Conservation (phyloP, 64 coral and sea anemone species). For the Montipora efflorescens region DNA sequence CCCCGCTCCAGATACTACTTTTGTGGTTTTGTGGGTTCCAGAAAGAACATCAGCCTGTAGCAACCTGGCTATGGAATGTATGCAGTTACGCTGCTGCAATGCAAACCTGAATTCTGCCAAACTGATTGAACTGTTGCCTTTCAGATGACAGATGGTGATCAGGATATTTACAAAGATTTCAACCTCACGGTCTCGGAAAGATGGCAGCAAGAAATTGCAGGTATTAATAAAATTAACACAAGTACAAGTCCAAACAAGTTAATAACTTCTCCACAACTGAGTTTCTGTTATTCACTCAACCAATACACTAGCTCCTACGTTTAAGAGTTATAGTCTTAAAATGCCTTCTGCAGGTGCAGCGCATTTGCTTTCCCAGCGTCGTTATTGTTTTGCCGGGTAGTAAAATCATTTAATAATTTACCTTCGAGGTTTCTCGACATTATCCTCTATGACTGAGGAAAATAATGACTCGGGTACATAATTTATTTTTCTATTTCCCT, state of each 20-base stretch:
- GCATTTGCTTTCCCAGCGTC: no score
- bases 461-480: no score
- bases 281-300: neutral
- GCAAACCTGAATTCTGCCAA: neutral
- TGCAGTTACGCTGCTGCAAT: neutral
- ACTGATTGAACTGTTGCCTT: neutral
- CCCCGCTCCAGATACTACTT: neutral
- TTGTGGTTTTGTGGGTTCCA: neutral
- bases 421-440: no score
- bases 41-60: no score
- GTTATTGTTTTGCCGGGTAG: no score
- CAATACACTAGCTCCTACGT: no score
- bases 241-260: neutral
- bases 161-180: conserved; percentile 98
- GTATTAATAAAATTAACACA: conserved; percentile 4
- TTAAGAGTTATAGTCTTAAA: no score
- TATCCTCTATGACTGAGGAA: no score
- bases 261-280: neutral
- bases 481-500: no score
- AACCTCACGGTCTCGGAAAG: conserved; percentile 93
- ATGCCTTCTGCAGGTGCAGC: no score
- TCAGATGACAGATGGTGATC: conserved; percentile 91
- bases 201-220: conserved; percentile 98
- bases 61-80: no score
- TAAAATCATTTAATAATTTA: no score